Percentiles rank a stretch among this genome's conserved stretches.
Conservation (phyloP, 2,888 invertebrate species). For the Nomada fucata region DNA sequence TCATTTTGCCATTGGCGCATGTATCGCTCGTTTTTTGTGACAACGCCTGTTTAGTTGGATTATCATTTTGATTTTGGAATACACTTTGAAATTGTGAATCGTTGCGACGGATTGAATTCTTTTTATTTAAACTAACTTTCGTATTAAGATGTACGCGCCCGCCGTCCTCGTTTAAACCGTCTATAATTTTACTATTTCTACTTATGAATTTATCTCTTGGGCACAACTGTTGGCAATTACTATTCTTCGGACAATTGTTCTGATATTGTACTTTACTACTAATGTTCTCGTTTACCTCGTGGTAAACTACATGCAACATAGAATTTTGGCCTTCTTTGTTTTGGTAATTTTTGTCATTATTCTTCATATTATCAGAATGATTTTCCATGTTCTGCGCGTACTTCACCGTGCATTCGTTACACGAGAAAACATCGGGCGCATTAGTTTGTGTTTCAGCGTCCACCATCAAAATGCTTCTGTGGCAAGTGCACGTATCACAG, state of each 20-base stretch:
- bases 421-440: conserved; percentile 37
- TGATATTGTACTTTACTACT: conserved; percentile 62
- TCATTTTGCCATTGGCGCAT: conserved; percentile 47
- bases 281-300: conserved; percentile 64
- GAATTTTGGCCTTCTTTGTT: conserved; percentile 64
- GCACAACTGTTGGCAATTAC: conserved; percentile 51
- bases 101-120: conserved; percentile 54
- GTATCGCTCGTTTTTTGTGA: conserved; percentile 48
- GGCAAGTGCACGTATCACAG: conserved; percentile 92
- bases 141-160: conserved; percentile 25
- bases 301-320: conserved; percentile 55
- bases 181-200: conserved; percentile 54
- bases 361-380: conserved; percentile 42
- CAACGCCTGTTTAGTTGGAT: conserved; percentile 26
- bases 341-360: conserved; percentile 49
- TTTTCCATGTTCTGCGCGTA: conserved; percentile 55
- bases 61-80: conserved; percentile 58
- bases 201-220: conserved; percentile 57
- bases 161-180: conserved; percentile 52
- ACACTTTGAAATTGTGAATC: conserved; percentile 44
- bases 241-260: conserved; percentile 56
- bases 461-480: conserved; percentile 79
- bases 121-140: conserved; percentile 58
- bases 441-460: conserved; percentile 81
- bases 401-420: conserved; percentile 64